Evolutionary conservation across 2,113 vertebrate genomes (phyloP), one percentile per base, ranked within the genome.

Genomic region (Raja brachyura): DNA sequence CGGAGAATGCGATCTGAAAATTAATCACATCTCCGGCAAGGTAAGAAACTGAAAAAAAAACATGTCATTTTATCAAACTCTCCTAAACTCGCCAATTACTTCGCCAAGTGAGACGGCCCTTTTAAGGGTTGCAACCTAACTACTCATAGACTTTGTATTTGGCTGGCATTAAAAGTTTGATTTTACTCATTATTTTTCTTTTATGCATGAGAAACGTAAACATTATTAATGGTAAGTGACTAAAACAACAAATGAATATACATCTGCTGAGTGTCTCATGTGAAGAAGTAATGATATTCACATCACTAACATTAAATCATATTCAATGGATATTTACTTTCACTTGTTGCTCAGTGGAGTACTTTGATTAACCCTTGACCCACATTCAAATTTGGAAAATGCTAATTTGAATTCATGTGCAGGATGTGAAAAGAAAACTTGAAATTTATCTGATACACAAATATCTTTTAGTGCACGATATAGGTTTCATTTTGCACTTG

Each of bases 191-290:
- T 66, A 6, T 9, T 25, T 59, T 28, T 83, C 48, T 13, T 56
- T 54, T 83, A 25, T 83, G 22, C 54, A 28, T 54, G 79, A 28
- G 54, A 83, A 83, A 5, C 2, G 56, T 83, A 83, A 83, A 83
- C 79, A 83, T 83, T 83, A 83, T 83, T 83, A 83, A 83, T 59
- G 79, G 54, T 83, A 81, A 81, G 22, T 83, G 79, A 59, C 48
- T 56, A 3, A 83, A 59, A 83, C 79, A 22, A 7, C 39, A 83
- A 83, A 83, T 83, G 54, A 25, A 83, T 56, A 59, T 56, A 83
- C 11, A 59, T 59, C 48, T 83, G 18, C 22, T 9, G 39, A 83
- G 79, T 25, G 56, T 22, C 78, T 56, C 79, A 56, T 83, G 48
- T 59, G 56, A 83, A 59, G 20, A 83, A 28, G 22, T 28, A 59